Base-by-base conservation (phyloP, 1,140 invertebrate genomes). In the Drosophila sulfurigaster region DNA sequence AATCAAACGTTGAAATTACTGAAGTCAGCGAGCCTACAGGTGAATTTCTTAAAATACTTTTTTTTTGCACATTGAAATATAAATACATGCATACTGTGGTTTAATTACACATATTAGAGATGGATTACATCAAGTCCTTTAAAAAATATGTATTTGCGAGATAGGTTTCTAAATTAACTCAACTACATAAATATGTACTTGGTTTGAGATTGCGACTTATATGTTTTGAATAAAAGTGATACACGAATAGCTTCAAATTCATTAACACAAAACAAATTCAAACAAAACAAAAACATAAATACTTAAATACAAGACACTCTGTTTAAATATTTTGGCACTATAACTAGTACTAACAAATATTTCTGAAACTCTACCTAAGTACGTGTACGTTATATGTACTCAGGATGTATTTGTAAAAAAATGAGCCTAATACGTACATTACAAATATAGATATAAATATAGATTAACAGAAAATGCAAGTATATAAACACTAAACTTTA, bases 1-100 rank as follows among this genome's bases (percentile, higher is more conserved):
- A 81, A 56, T 72, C 81, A 71, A 79, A 86, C 73, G 63, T 92
- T 60, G 88, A 92, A 88, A 92, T 92, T 73, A 78, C 78, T 54
- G 91, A 92, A 86, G 79, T 92, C 88, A 78, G 63, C 88, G 89
- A 88, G 60, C 72, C 80, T 57, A 91, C 89, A 91, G 91, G 91
- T 92, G 86, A 86, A 78, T 91, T 75, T 69, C 16, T 70, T 70
- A 28, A 59, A 49, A 70, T 69, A 69, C 2, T 43, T 43, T 38
- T 63, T 71, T 32, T 43, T 30, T 38, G 45, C 48, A 57, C 65
- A 58, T 46, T 52, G 64, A 64, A 32, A 54, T 56, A 54, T 13
- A 63, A 28, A 66, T 32, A 62, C 15, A 63, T 63, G 49, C 43
- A 69, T 62, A 56, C 11, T 69, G 15, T 25, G n/a, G 58, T 38